A percentile compares a stretch with the other conserved stretches of the same genome.
Evolutionary conservation across 2,888 invertebrate species (phyloP).

Genomic region (Philereme transversata): DNA sequence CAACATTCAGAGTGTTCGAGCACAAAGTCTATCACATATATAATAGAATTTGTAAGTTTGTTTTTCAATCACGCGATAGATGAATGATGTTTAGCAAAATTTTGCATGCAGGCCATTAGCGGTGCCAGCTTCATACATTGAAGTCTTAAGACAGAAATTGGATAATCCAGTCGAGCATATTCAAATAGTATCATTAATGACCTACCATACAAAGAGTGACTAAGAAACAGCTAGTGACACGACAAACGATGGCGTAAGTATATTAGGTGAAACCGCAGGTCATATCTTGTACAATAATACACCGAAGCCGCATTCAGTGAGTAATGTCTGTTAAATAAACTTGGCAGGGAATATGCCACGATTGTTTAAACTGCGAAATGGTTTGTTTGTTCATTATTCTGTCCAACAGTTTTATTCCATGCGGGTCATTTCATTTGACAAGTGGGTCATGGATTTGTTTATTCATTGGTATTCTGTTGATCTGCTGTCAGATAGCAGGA

Average conservation of each 20-base stretch:
- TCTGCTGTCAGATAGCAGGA: constrained; percentile 8
- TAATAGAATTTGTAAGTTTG: not conserved
- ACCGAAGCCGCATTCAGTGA: constrained; percentile 30
- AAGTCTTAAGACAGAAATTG: too few relatives aligned
- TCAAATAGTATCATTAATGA: too few relatives aligned
- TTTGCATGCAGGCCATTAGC: not conserved
- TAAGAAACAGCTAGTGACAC: too few relatives aligned
- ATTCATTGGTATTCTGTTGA: constrained; percentile 4
- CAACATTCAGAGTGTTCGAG: not conserved
- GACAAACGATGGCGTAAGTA: too few relatives aligned
- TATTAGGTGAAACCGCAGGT: constrained; percentile 1
- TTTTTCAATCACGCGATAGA: not conserved
- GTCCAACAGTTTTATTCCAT: constrained; percentile 46
- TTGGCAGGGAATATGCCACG: constrained; percentile 50
- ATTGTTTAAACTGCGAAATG: constrained; percentile 50
- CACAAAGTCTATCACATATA: too few relatives aligned
- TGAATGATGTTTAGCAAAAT: too few relatives aligned
- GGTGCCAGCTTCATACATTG: too few relatives aligned
- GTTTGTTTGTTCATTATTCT: constrained; percentile 40
- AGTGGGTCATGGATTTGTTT: constrained; percentile 46
- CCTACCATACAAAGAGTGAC: too few relatives aligned
- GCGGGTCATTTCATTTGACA: constrained; percentile 52
- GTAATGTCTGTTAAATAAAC: constrained; percentile 49
- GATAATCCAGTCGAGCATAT: too few relatives aligned
- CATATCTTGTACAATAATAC: constrained; percentile 10